A percentile compares a stretch with the other conserved stretches of the same genome.
Evolutionary conservation across 1,140 invertebrate species (phyloP).

Genomic region (Eumeta japonica): DNA sequence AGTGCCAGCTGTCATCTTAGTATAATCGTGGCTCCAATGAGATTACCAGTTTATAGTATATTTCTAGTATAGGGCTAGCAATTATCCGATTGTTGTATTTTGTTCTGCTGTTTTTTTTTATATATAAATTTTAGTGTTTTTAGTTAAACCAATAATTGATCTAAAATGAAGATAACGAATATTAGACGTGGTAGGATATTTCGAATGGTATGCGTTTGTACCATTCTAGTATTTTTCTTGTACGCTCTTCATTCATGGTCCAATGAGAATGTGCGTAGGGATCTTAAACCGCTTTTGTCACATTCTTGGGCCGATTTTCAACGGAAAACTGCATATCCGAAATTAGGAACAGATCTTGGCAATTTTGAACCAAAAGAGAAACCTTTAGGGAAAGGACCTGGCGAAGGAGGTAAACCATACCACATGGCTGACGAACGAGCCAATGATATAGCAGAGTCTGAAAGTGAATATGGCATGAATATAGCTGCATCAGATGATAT

Average conservation of each 20-base stretch:
- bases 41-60: too few relatives aligned
- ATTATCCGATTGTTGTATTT: background rate
- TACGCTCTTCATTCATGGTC: conserved; percentile 42
- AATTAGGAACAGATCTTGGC: conserved; percentile 49
- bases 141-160: too few relatives aligned
- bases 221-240: conserved; percentile 34
- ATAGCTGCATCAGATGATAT: conserved; percentile 97
- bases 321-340: conserved; percentile 31
- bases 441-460: conserved; percentile 71
- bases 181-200: conserved; percentile 41
- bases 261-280: conserved; percentile 20
- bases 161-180: conserved; percentile 45
- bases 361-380: conserved; percentile 70
- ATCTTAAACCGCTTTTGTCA: conserved; percentile 10
- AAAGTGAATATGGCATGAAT: conserved; percentile 94
- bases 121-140: background rate
- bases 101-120: background rate
- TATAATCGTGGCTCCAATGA: too few relatives aligned
- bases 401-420: conserved; percentile 80
- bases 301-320: conserved; percentile 19
- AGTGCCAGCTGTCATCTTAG: too few relatives aligned
- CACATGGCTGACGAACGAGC: conserved; percentile 69
- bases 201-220: conserved; percentile 28
- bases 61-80: too few relatives aligned
- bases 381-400: conserved; percentile 69